These are phyloP conservation scores for Alcedo quadribrachys DNA, from an alignment of 2,797 vertebrate species.

Conservation along the genomic window DNA sequence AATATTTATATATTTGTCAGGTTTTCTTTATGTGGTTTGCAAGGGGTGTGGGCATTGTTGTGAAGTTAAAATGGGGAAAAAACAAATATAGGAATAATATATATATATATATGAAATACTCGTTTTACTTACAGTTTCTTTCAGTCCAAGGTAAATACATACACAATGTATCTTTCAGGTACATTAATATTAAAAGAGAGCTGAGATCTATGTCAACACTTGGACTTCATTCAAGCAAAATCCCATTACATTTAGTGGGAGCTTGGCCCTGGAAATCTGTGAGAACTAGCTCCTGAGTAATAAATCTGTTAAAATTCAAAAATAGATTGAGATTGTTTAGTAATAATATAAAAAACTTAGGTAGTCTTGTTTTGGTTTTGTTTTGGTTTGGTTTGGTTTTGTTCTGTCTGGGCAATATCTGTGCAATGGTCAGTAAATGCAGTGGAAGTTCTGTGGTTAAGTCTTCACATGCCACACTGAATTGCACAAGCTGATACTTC, in stretches of 20 bases:
- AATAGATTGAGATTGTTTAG: background rate
- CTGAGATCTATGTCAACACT: background rate
- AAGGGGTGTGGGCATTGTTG: background rate
- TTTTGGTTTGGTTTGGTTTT: background rate
- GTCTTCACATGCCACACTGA: background rate
- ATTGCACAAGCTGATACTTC: conserved; percentile 37
- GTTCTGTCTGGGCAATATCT: background rate
- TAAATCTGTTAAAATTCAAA: conserved; percentile 19
- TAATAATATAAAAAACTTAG: background rate
- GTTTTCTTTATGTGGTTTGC: conserved; percentile 5
- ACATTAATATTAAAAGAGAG: background rate
- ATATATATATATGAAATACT: background rate
- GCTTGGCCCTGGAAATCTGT: background rate
- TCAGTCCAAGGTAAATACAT: background rate
- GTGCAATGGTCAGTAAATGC: background rate
- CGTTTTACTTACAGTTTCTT: background rate
- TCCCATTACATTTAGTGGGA: background rate
- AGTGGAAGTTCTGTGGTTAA: background rate
- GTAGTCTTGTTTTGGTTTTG: too few relatives aligned
- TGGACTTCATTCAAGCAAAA: conserved; percentile 19
- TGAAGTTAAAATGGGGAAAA: background rate
- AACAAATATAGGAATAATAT: background rate
- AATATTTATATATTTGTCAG: background rate
- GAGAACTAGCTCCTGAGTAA: background rate
- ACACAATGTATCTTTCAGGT: background rate